Evolutionary conservation across 1,140 invertebrate genomes (phyloP), one percentile per base, ranked within the genome.

Genomic region (Drosophila azteca): DNA sequence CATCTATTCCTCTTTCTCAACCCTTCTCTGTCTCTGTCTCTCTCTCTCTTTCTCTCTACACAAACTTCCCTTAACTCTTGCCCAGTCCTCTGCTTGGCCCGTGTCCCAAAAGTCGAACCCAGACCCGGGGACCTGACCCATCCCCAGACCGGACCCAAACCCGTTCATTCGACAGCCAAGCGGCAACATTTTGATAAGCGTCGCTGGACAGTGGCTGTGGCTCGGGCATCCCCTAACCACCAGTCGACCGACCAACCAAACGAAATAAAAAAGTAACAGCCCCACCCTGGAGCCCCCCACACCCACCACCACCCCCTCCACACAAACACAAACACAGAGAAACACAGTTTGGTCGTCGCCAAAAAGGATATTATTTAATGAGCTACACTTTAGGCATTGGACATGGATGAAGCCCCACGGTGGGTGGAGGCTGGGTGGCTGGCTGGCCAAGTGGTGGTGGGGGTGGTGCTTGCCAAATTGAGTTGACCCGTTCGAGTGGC

Each of bases 341-440:
- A 11, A 9, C 31, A 53, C 35, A 61, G 49, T 17, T 35, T 57
- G 59, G 43, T 74, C 60, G 76, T 76, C 78, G 74, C 67, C 67
- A 73, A 88, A 85, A 79, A 79, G 83, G 83, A 88, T 88, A 88
- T 88, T 88, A 88, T 88, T 88, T 88, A 88, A 88, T 88, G 83
- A 88, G 83, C 83, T 88, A 88, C 85, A 88, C 83, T 88, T 79
- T 76, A 83, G 72, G 76, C 75, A 70, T 77, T 77, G 77, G 72
- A 55, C 76, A 70, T 58, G 65, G 22, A 44, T 58, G 65, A 17
- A 44, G 49, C 61, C 44, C 46, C 62, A 60, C 35, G 3, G 13
- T 2, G 49, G 60, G 1, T 13, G 50, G n/a, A 43, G 48, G 45
- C 11, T 22, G 13, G n/a, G 35, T 52, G 29, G 61, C 49, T 22